Base-by-base conservation (phyloP, 2,797 vertebrate species). In the Cirrhinus molitorella region DNA sequence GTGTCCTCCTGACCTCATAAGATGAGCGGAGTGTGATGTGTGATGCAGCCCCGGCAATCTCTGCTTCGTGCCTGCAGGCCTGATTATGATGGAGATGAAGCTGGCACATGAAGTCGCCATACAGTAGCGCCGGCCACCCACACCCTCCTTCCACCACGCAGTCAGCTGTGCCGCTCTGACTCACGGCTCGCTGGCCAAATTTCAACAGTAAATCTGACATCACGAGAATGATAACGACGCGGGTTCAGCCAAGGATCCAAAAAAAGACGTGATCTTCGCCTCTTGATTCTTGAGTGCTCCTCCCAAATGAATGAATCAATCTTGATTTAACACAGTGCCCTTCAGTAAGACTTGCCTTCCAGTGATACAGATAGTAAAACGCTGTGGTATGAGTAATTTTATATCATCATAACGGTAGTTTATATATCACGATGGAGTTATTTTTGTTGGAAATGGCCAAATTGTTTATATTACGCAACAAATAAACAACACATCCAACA, bases 241-340 rank as follows among this genome's bases (percentile, higher is more conserved):
- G 13, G 53, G 66, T 74, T 79, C 86, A 80, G 83, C 83, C 72
- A 70, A 86, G 51, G 51, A 80, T 82, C 49, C 76, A 86, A 84
- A 80, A 76, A 59, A 83, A 75, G 55, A 47, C 73, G 13, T 19
- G 85, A 53, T 67, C 80, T 78, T 68, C n/a, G 21, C 43, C 37
- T 28, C 61, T 57, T 71, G 65, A 67, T 75, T 77, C 47, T 76
- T 17, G 73, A 84, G 63, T 63, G 67, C 63, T 81, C 68, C 43
- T 84, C 55, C 23, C 31, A 81, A 85, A 83, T 65, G 65, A 78
- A 87, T 76, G 51, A 81, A 85, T 71, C 73, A 73, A 71, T 79
- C 79, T 66, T 63, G 72, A 55, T 80, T 77, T 76, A 78, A 45
- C 81, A 79, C 37, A 3, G 28, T 31, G 51, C 14, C 51, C 79